Conservation (phyloP, 2,113 vertebrate species). For the Platycercus adscitus region DNA sequence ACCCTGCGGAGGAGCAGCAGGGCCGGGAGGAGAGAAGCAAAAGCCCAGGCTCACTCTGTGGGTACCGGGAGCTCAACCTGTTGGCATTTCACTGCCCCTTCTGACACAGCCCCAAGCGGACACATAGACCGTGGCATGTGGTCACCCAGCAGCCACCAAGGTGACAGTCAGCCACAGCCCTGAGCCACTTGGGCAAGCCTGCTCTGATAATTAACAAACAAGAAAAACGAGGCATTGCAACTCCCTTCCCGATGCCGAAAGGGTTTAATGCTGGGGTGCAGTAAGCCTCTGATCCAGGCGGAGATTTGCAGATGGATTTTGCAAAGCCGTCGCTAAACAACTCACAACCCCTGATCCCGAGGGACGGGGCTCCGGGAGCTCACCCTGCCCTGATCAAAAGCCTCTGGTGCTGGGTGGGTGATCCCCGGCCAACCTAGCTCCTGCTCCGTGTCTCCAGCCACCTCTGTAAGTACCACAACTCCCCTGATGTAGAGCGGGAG, state of each 20-base stretch:
- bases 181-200: not conserved
- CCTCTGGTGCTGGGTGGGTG: not conserved
- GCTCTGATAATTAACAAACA: not conserved
- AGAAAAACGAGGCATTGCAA: not conserved
- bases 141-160: not conserved
- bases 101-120: accelerated
- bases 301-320: conserved; percentile 67
- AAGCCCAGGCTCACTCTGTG: not conserved
- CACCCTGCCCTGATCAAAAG: not conserved
- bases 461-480: conserved; percentile 21
- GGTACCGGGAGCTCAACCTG: not conserved
- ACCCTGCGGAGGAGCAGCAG: not conserved
- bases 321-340: conserved; percentile 35
- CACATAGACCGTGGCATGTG: not conserved
- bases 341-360: not conserved
- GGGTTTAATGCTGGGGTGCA: conserved; percentile 42
- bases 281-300: conserved; percentile 59
- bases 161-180: not conserved
- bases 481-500: accelerated
- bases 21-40: not conserved
- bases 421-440: accelerated
- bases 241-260: conserved; percentile 1
- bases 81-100: not conserved
- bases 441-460: not conserved
- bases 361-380: not conserved